Base-by-base conservation (phyloP, 1,140 invertebrate genomes). In the Drosophila sulfurigaster region DNA sequence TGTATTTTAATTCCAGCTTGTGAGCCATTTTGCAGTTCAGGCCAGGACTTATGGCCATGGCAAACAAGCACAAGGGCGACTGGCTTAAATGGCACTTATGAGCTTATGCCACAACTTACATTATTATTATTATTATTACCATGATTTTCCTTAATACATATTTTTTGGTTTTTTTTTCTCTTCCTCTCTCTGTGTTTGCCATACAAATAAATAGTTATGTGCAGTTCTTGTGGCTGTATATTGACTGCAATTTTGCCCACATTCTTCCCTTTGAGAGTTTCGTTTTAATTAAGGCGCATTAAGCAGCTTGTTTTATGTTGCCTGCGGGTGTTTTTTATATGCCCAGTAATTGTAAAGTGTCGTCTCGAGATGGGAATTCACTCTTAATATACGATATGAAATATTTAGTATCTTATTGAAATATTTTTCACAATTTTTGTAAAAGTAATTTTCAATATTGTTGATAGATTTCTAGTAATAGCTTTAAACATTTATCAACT, bases 91-190 rank as follows among this genome's bases (percentile, higher is more conserved):
- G 85, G 81, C 85, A 89, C 85, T 89, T 89, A 89, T 89, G 85
- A 89, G 85, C 85, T 89, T 89, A 89, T 87, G 85, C 86, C 86
- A 79, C 81, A 89, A 89, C 85, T 89, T 89, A 89, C 85, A 89
- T 89, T 89, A 89, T 89, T 89, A 88, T 89, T 89, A 89, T 89
- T 89, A 88, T 88, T 89, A 89, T 89, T 89, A 85, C 83, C 71
- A 78, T 49, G 68, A 86, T 82, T 82, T 86, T 82, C 78, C 72
- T 75, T 75, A 49, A 69, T 75, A 72, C 38, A 35, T 20, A 20
- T 35, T 54, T 52, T 58, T 20, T 69, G 35, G 16, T 54, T 38
- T 51, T 63, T 20, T 46, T 46, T 45, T 60, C 51, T 38, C 1
- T 32, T 8, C 7, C 30, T 32, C 10, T 38, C 35, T 38, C 6